A percentile compares a stretch with the other conserved stretches of the same genome.
Evolutionary conservation across 2,888 invertebrate species (phyloP).

Genomic region (Himalopsyche tibetana): DNA sequence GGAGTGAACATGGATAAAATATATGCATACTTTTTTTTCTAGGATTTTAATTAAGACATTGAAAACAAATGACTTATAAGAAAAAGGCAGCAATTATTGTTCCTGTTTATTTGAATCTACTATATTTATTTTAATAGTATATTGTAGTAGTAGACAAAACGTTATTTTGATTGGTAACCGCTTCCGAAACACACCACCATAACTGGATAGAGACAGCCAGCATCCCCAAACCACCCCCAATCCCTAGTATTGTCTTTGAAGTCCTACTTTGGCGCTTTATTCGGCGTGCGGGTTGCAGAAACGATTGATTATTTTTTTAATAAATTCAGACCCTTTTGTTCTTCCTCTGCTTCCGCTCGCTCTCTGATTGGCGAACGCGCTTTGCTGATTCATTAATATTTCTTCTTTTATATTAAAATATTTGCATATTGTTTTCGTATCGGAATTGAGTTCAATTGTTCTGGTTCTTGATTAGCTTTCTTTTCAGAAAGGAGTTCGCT

Average conservation of each 20-base stretch:
- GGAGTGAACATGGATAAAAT: no score
- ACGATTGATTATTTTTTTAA: slow-evolving; percentile 48
- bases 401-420: slow-evolving; percentile 25
- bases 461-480: slow-evolving; percentile 20
- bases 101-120: no score
- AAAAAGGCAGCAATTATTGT: no score
- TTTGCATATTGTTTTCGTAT: slow-evolving; percentile 39
- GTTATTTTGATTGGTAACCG: background rate
- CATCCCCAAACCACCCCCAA: slow-evolving; percentile 31
- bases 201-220: slow-evolving; percentile 10
- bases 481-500: background rate
- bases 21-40: no score
- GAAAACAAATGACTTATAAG: no score
- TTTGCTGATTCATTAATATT: slow-evolving; percentile 34
- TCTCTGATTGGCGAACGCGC: slow-evolving; percentile 34
- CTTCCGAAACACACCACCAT: background rate
- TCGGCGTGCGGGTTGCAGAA: slow-evolving; percentile 42
- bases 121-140: no score
- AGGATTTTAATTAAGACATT: no score
- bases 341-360: slow-evolving; percentile 22
- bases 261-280: slow-evolving; percentile 42
- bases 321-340: slow-evolving; percentile 41
- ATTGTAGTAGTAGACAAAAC: no score
- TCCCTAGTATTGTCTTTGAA: slow-evolving; percentile 57
- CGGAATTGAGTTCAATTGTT: slow-evolving; percentile 30